phyloP scores from a whole-genome alignment of 1,140 invertebrate genomes.

The Sycophaga agraensis region DNA sequence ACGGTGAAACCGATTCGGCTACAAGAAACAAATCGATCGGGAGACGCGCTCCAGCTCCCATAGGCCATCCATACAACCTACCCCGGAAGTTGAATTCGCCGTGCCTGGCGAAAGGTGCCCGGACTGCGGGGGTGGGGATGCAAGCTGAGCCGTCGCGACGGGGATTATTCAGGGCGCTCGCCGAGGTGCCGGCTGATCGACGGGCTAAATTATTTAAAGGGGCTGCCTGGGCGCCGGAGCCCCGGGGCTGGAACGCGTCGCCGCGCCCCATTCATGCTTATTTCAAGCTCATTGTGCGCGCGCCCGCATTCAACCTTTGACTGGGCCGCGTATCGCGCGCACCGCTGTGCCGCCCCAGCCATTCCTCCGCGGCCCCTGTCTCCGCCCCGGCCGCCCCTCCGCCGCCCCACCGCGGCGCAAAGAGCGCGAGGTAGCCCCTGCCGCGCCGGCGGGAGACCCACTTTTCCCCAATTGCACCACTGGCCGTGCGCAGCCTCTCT shows the following conservation, averaged over 20 bases:
- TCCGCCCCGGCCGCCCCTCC: too few relatives aligned
- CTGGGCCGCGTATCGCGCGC: conserved; percentile 31
- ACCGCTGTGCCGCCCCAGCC: neutral
- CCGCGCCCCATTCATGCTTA: conserved; percentile 52
- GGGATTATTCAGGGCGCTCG: conserved; percentile 1
- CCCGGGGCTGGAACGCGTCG: conserved; percentile 31
- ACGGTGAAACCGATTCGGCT: too few relatives aligned
- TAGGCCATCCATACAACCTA: too few relatives aligned
- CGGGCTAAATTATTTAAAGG: conserved; percentile 42
- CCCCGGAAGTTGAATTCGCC: too few relatives aligned
- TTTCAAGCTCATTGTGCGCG: conserved; percentile 51
- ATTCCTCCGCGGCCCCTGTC: neutral
- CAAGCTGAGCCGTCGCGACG: neutral
- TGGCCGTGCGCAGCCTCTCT: neutral
- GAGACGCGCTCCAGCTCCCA: too few relatives aligned
- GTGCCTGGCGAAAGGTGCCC: too few relatives aligned
- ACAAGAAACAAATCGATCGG: too few relatives aligned
- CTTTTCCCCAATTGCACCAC: neutral
- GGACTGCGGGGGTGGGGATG: too few relatives aligned
- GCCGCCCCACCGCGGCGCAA: too few relatives aligned
- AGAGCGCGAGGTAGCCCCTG: too few relatives aligned
- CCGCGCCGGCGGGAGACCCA: too few relatives aligned
- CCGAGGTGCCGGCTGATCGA: conserved; percentile 13
- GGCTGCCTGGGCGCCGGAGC: neutral
- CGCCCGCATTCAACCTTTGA: conserved; percentile 50